These are phyloP conservation scores for Betta splendens DNA, from an alignment of 2,797 vertebrate species.

Conservation along the genomic window DNA sequence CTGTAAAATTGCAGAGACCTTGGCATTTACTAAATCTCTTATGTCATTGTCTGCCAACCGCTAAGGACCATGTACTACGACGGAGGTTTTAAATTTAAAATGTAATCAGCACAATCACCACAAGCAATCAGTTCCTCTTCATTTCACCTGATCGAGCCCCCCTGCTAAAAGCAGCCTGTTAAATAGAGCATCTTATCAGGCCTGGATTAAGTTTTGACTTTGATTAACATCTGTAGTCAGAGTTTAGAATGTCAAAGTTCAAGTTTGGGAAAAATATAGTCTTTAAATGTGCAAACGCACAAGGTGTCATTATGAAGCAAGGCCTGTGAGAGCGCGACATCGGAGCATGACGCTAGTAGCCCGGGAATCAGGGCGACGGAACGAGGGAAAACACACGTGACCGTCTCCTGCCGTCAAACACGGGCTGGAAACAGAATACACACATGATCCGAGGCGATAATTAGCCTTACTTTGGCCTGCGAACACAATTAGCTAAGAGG, in stretches of 20 bases:
- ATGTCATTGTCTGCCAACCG: constrained; percentile 62
- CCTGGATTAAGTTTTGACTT: constrained; percentile 77
- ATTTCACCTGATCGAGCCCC: constrained; percentile 75
- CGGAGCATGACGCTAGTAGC: too few relatives aligned
- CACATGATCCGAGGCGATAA: too few relatives aligned
- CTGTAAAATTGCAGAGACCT: constrained; percentile 35
- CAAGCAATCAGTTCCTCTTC: constrained; percentile 82
- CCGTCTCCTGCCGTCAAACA: too few relatives aligned
- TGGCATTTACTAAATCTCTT: constrained; percentile 52
- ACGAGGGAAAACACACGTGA: too few relatives aligned
- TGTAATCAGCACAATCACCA: constrained; percentile 83
- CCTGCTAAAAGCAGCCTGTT: constrained; percentile 65
- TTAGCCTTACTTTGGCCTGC: too few relatives aligned
- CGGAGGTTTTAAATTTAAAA: constrained; percentile 82
- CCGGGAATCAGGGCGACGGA: too few relatives aligned
- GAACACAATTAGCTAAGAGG: too few relatives aligned
- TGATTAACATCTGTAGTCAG: constrained; percentile 74
- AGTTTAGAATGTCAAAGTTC: constrained; percentile 73
- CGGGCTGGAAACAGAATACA: too few relatives aligned
- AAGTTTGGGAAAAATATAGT: constrained; percentile 42
- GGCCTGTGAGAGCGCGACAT: too few relatives aligned
- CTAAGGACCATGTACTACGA: constrained; percentile 52
- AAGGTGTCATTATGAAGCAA: constrained; percentile 7
- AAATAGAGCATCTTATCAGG: constrained; percentile 76
- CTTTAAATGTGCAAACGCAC: constrained; percentile 30